Base-by-base conservation (phyloP, 2,888 invertebrate species). In the Melanargia galathea region DNA sequence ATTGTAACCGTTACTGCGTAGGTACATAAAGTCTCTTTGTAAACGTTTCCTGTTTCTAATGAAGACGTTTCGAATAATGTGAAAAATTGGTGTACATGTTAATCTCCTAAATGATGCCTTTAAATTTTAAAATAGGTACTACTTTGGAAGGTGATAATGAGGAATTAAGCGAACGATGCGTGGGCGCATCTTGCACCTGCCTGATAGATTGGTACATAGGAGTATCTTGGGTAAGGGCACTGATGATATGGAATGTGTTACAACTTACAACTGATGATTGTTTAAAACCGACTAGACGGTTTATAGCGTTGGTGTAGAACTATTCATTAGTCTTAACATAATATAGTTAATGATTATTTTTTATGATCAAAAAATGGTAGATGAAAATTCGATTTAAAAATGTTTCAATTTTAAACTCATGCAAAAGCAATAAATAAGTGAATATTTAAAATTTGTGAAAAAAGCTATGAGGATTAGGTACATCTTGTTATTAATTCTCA, bases 161-260 rank as follows among this genome's bases (percentile, higher is more conserved):
- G 58, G 54, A 55, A 59, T 48, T 58, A 59, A 46, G 62, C 46
- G 33, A 59, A 55, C 24, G 24, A 20, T 66, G 66, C 59, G 61
- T 64, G 55, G 66, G 64, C 66, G 59, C 55, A 24, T 30, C 57
- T 38, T 59, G 61, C 66, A 66, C 61, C 66, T 66, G 66, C 46
- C 62, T 38, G 54, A 48, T 55, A 64, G 24, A 64, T 66, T 59
- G 30, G 54, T n/a, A 40, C 45, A 49, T 43, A n/a, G n/a, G n/a
- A n/a, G n/a, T n/a, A 45, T 40, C 48, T 45, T 55, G 26, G 46
- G 24, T 43, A 46, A 20, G 20, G 13, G 8, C 20, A 18, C 20
- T 35, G 13, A 20, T 13, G 30, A 35, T 48, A 35, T 33, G 26
- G 38, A 48, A 20, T 35, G 20, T 35, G 52, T 35, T 52, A 35